Conservation (phyloP, 2,888 invertebrate genomes). For the Barypeithes pellucidus region DNA sequence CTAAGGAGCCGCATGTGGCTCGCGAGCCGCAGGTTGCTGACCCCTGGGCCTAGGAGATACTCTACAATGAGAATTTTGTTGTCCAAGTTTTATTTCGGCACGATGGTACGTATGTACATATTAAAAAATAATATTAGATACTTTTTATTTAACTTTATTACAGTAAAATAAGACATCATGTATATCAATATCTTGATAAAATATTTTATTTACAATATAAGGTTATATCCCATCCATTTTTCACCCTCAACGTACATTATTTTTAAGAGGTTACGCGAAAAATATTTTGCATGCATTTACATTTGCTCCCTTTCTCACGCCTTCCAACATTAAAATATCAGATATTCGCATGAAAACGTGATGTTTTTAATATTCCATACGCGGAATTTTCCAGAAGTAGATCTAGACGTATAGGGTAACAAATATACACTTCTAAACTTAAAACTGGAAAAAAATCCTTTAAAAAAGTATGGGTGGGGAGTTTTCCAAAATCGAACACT, state of each 20-base stretch:
- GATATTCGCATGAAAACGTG: slow-evolving; percentile 37
- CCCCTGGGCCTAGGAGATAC: no score
- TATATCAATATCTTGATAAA: not conserved
- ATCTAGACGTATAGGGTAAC: slow-evolving; percentile 28
- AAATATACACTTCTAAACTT: slow-evolving; percentile 4
- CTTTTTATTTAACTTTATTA: no score
- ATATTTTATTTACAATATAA: not conserved
- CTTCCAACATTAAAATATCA: slow-evolving; percentile 38
- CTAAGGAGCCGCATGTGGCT: no score
- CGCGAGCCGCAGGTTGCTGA: no score
- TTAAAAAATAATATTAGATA: no score
- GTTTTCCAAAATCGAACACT: no score
- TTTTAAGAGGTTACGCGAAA: slow-evolving; percentile 12
- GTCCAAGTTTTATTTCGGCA: no score
- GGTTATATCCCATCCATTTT: slow-evolving; percentile 6
- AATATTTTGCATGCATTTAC: slow-evolving; percentile 24
- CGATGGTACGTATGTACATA: no score
- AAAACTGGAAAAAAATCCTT: not conserved
- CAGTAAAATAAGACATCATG: no score
- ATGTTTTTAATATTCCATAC: slow-evolving; percentile 31
- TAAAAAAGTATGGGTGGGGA: no score
- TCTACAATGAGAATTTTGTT: no score
- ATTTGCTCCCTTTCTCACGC: slow-evolving; percentile 42
- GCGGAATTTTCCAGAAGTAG: slow-evolving; percentile 20
- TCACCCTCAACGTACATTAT: slow-evolving; percentile 21